Conservation (phyloP, 2,113 vertebrate genomes). For the Polypterus senegalus region DNA sequence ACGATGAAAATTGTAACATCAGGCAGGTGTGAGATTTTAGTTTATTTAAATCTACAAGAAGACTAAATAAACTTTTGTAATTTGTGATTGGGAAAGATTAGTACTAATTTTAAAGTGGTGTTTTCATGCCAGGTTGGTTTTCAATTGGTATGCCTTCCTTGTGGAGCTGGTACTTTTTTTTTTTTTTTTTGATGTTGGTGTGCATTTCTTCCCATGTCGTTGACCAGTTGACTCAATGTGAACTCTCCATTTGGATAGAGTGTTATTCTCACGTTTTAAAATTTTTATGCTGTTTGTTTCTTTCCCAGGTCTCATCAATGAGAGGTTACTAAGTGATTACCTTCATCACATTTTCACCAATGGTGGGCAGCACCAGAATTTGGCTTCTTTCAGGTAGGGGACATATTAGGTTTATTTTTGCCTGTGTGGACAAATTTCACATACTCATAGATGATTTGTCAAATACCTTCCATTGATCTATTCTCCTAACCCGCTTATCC, state of each 20-base stretch:
- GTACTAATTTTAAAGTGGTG: neutral
- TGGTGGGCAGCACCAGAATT: constrained; percentile 37
- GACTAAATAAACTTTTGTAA: neutral
- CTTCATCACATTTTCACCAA: constrained; percentile 71
- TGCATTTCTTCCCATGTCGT: neutral
- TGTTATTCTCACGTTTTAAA: constrained; percentile 5
- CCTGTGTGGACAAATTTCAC: neutral
- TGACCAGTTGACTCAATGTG: neutral
- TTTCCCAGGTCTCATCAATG: constrained; percentile 73
- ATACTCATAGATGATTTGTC: neutral
- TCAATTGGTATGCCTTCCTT: neutral
- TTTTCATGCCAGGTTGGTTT: neutral
- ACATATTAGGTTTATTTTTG: neutral
- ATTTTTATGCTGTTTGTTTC: constrained; percentile 16
- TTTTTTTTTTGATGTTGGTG: neutral
- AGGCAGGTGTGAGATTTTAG: neutral
- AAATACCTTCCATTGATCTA: neutral
- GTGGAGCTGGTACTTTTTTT: neutral
- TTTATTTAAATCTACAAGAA: neutral
- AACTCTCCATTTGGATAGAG: neutral
- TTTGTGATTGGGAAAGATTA: neutral
- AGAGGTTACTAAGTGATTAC: constrained; percentile 81
- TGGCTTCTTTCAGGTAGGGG: constrained; percentile 69
- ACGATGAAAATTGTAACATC: accelerated
- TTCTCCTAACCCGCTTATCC: constrained; percentile 8